Percentiles rank a stretch among this genome's conserved stretches.
Conservation (phyloP, 2,113 vertebrate genomes). For the Thalassoma bifasciatum region DNA sequence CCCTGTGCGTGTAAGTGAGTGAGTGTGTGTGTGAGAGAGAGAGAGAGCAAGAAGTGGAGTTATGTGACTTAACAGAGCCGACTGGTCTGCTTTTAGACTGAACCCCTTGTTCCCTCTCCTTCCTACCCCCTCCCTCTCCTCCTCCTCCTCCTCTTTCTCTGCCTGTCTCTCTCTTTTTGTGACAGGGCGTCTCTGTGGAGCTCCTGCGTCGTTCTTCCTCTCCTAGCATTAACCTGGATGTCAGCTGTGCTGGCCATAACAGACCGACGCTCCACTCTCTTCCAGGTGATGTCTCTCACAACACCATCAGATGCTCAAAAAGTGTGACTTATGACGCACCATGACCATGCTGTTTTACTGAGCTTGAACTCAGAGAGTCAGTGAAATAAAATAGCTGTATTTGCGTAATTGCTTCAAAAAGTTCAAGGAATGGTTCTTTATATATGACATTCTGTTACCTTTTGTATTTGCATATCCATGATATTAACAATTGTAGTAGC, state of each 20-base stretch:
- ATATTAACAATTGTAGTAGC: too few species aligned
- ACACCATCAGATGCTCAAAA: background rate
- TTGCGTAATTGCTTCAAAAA: too few species aligned
- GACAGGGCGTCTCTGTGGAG: slow-evolving; percentile 81
- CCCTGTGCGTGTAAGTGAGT: background rate
- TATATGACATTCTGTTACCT: too few species aligned
- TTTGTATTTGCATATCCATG: too few species aligned
- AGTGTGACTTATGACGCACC: background rate
- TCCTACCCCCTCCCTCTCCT: too few species aligned
- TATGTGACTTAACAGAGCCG: slow-evolving; percentile 26
- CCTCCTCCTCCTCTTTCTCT: slow-evolving; percentile 9
- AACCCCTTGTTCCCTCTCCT: slow-evolving; percentile 47
- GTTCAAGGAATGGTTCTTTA: too few species aligned
- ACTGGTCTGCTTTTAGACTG: slow-evolving; percentile 51
- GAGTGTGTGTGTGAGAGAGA: background rate
- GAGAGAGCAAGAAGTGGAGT: slow-evolving; percentile 21
- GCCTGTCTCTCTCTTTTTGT: slow-evolving; percentile 25
- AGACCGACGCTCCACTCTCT: slow-evolving; percentile 94
- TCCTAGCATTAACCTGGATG: slow-evolving; percentile 99
- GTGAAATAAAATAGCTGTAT: too few species aligned
- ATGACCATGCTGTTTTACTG: too few species aligned
- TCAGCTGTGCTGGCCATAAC: slow-evolving; percentile 98
- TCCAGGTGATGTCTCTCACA: slow-evolving; percentile 84
- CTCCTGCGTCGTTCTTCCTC: slow-evolving; percentile 87
- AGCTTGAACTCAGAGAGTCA: too few species aligned